Percentiles rank a stretch among this genome's conserved stretches.
Conservation (phyloP, 2,113 vertebrate genomes). For the Aramus guarauna region DNA sequence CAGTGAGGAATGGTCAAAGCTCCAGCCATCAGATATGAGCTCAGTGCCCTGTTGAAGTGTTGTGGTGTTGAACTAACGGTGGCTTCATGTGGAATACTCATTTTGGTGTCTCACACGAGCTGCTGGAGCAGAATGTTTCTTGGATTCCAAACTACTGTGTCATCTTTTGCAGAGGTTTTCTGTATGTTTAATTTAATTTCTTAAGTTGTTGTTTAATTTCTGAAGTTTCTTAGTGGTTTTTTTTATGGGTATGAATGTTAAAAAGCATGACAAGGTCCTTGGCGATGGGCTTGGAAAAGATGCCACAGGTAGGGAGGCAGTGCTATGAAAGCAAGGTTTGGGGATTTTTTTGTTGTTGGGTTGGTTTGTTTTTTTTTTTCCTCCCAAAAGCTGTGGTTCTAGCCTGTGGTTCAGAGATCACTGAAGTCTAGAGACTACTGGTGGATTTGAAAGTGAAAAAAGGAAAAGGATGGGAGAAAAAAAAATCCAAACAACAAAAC, state of each 20-base stretch:
- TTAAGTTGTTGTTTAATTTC: not conserved
- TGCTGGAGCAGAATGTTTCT: not conserved
- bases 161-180: not conserved
- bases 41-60: not conserved
- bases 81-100: not conserved
- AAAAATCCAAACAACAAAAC: no score
- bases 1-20: not conserved
- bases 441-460: not conserved
- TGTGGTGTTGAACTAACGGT: not conserved
- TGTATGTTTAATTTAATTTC: not conserved
- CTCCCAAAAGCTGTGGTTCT: not conserved
- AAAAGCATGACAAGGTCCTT: not conserved
- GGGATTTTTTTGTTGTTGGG: not conserved
- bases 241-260: not conserved
- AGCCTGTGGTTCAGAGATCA: not conserved
- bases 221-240: not conserved
- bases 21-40: not conserved
- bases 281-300: not conserved
- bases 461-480: not conserved
- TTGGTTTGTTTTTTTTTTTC: not conserved
- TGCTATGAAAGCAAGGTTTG: not conserved
- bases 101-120: not conserved
- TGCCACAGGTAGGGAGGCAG: not conserved
- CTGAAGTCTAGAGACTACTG: not conserved
- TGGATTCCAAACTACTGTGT: not conserved